Evolutionary conservation across 2,888 invertebrate genomes (phyloP).

Genomic region (Callosobruchus maculatus): DNA sequence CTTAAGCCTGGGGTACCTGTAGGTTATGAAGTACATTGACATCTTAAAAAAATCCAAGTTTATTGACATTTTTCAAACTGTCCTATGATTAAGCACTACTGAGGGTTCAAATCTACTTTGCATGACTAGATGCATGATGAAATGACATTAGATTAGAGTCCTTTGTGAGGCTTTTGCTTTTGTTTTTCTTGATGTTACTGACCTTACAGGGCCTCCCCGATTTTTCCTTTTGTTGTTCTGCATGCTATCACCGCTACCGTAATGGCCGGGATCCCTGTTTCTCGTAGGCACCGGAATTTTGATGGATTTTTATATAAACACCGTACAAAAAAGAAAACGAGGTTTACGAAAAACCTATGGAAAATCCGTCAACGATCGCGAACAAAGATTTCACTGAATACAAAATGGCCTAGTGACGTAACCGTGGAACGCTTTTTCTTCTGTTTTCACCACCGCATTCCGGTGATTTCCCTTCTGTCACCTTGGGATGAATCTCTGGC

Average conservation of each 20-base stretch:
- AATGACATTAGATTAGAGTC: background rate
- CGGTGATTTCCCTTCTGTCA: constrained; percentile 20
- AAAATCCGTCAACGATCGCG: constrained; percentile 26
- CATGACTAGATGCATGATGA: background rate
- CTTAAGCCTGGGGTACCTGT: background rate
- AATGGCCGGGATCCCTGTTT: constrained; percentile 76
- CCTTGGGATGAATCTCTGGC: constrained; percentile 20
- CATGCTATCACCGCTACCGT: constrained; percentile 63
- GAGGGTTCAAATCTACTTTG: background rate
- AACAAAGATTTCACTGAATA: constrained; percentile 40
- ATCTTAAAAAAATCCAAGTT: background rate
- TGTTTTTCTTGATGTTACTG: constrained; percentile 34
- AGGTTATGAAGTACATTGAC: background rate
- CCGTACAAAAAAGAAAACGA: constrained; percentile 32
- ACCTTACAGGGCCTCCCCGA: constrained; percentile 76
- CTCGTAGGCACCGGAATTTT: constrained; percentile 85
- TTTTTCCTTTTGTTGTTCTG: constrained; percentile 84
- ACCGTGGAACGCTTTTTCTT: constrained; percentile 41
- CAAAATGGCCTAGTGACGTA: constrained; percentile 51
- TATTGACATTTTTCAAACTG: background rate
- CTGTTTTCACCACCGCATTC: constrained; percentile 27
- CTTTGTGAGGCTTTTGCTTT: background rate
- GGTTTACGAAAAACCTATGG: constrained; percentile 35
- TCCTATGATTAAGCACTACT: background rate
- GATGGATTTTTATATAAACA: constrained; percentile 44